Evolutionary conservation across 1,140 invertebrate species (phyloP).

Genomic region (Ceratina australensis): DNA sequence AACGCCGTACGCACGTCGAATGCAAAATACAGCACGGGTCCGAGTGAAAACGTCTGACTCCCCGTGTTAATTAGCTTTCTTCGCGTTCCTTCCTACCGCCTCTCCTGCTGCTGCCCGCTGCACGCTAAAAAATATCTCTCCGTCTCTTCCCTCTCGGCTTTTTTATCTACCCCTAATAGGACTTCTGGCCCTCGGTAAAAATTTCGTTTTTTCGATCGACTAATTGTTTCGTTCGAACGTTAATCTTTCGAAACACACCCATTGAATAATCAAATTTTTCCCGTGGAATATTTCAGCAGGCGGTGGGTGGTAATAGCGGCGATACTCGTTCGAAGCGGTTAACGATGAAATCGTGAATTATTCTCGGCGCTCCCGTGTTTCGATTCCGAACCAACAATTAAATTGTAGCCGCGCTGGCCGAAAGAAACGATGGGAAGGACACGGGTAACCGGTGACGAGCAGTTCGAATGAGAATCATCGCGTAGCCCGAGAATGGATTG

Average conservation of each 20-base stretch:
- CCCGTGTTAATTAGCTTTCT: constrained; percentile 39
- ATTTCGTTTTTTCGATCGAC: too few species aligned
- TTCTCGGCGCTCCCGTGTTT: too few species aligned
- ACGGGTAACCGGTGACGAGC: not conserved
- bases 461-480: not conserved
- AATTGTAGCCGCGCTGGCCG: constrained; percentile 8
- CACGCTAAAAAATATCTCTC: constrained; percentile 18
- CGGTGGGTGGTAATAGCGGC: too few species aligned
- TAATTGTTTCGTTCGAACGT: too few species aligned
- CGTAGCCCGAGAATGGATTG: not conserved
- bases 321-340: too few species aligned
- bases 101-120: not conserved
- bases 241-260: too few species aligned
- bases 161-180: too few species aligned
- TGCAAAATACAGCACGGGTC: constrained; percentile 16
- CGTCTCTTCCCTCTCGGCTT: not conserved
- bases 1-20: constrained; percentile 20
- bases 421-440: not conserved
- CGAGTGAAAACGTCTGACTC: not conserved
- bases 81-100: not conserved
- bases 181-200: too few species aligned
- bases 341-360: too few species aligned
- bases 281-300: too few species aligned
- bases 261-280: too few species aligned
- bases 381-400: constrained; percentile 27